phyloP scores from a whole-genome alignment of 2,888 invertebrate species.

The Sinodicranocentrus sp. region DNA sequence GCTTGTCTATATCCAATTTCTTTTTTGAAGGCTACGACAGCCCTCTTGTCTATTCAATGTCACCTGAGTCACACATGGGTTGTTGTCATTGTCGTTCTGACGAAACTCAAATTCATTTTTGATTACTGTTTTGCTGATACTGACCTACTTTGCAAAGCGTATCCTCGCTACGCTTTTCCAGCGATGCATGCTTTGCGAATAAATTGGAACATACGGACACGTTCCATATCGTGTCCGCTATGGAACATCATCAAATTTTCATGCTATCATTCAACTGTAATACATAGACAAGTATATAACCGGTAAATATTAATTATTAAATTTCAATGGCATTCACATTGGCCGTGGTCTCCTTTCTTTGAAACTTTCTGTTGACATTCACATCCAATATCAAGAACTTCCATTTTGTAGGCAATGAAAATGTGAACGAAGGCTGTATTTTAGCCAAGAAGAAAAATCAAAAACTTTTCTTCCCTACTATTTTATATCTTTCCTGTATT shows the following conservation, averaged over 20 bases:
- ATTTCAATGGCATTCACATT: conserved; percentile 55
- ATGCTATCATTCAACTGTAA: background rate
- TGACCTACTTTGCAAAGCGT: conserved; percentile 56
- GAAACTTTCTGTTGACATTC: conserved; percentile 36
- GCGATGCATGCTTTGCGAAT: background rate
- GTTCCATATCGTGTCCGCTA: background rate
- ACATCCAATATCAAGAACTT: conserved; percentile 43
- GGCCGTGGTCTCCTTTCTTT: conserved; percentile 58
- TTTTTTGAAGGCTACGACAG: background rate
- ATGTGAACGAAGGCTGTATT: too few relatives aligned
- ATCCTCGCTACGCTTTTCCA: background rate
- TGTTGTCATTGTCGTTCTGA: conserved; percentile 5
- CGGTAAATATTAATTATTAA: conserved; percentile 25
- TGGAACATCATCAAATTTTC: conserved; percentile 50
- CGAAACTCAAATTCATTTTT: background rate
- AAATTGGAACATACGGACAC: background rate
- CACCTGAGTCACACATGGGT: background rate
- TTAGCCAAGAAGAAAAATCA: too few relatives aligned
- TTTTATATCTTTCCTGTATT: too few relatives aligned
- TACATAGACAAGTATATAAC: background rate
- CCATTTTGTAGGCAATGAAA: too few relatives aligned
- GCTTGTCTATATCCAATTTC: background rate
- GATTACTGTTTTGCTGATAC: conserved; percentile 46
- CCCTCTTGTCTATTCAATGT: background rate
- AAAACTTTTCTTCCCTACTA: too few relatives aligned